Conservation (phyloP, 2,888 invertebrate species). For the Creontiades dilutus region DNA sequence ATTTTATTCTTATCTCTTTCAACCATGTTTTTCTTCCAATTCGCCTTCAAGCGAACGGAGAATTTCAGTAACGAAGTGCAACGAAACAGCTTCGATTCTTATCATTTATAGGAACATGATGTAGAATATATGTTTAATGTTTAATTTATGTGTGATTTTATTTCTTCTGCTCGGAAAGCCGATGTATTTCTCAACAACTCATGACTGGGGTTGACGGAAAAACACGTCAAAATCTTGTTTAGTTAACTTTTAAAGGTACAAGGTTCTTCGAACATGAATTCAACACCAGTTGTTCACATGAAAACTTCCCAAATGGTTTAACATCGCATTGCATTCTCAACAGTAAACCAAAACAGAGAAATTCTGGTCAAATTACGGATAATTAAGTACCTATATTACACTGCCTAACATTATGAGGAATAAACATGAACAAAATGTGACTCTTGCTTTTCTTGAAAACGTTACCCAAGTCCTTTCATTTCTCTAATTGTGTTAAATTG, state of each 20-base stretch:
- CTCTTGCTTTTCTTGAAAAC: too few species aligned
- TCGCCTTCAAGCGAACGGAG: background rate
- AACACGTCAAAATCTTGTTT: background rate
- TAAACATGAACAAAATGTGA: background rate
- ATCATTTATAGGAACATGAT: slow-evolving; percentile 67
- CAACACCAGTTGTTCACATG: background rate
- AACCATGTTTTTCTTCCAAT: slow-evolving; percentile 18
- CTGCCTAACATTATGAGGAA: slow-evolving; percentile 2
- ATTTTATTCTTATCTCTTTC: background rate
- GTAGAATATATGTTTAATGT: slow-evolving; percentile 50
- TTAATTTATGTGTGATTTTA: background rate
- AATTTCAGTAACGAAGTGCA: slow-evolving; percentile 4
- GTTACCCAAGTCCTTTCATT: too few species aligned
- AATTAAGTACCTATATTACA: slow-evolving; percentile 24
- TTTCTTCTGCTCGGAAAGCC: background rate
- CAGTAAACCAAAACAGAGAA: background rate
- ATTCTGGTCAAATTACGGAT: background rate
- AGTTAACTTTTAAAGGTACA: background rate
- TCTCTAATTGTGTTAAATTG: too few species aligned
- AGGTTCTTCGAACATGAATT: background rate
- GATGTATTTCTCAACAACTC: background rate
- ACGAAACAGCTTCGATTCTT: slow-evolving; percentile 46
- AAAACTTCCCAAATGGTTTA: background rate
- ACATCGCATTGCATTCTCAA: background rate
- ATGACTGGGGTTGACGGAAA: background rate